Base-by-base conservation (phyloP, 2,113 vertebrate species). In the Corythaeola cristata region DNA sequence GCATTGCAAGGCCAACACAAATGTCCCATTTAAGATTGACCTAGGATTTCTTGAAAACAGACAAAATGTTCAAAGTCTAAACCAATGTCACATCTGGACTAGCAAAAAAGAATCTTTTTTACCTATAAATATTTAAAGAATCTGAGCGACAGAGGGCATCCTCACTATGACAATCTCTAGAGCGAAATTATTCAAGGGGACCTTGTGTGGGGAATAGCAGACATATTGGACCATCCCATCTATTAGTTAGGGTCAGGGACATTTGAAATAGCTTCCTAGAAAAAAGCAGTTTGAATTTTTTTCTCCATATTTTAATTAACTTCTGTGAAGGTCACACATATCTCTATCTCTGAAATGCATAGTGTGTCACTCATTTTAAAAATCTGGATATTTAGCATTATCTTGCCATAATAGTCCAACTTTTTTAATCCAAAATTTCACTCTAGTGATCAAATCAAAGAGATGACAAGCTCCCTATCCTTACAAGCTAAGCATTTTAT, bases 331-430 rank as follows among this genome's bases (percentile, higher is more conserved):
- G 97, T 97, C 97, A 89, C 75, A 72, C 90, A 5, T 97, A 94
- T 97, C 95, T 96, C 73, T 88, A 96, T 96, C 96, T 97, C 87
- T 93, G 89, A 96, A 93, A 90, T 24, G 68, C 85, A 64, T 64
- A 55, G 50, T 1, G 1, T 97, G 95, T 94, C 96, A 91, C 89
- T 97, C 92, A 83, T 93, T 92, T 74, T 4, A 69, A 97, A 97
- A 94, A 97, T 93, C 82, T 89, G 84, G 75, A 76, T 95, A 96
- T 95, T 96, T 93, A 91, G 91, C 96, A 96, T 96, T 97, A 97
- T 97, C 97, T 97, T 66, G 73, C 94, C 60, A 41, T 93, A 92
- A 80, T 87, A 90, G 62, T 60, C 66, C 90, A 95, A 93, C 71
- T 85, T 93, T 82, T 93, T 95, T 58, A 32, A 96, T 89, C 59